Base-by-base conservation (phyloP, 1,140 invertebrate genomes). In the Phymorhynchus buccinoides region DNA sequence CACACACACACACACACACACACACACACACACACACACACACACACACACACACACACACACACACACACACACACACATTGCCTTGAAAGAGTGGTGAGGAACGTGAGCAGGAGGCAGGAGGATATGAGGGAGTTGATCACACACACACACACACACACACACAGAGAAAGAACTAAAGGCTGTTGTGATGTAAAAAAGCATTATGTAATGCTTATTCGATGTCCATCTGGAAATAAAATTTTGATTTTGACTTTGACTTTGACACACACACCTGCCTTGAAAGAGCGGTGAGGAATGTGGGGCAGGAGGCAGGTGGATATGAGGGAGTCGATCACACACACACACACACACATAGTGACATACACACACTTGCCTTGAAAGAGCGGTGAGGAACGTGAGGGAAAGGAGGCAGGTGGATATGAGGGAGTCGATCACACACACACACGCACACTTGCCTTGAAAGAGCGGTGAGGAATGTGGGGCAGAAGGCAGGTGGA, bases 291-390 rank as follows among this genome's bases (percentile, higher is more conserved):
- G 1, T 71, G 81, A 18, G 41, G 30, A 16, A 66, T 9, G 32
- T 77, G 84, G 4, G 85, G 75, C 48, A 88, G 66, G 62, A 73
- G 83, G 42, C 93, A 93, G 35, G 92, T 92, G 12, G 90, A 83
- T 18, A 91, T 85, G 16, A 94, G 85, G 39, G 93, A 87, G 32
- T 94, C 90, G 3, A 93, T 91, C n/a, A 94, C 93, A n/a, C n/a
- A n/a, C n/a, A n/a, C n/a, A n/a, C n/a, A n/a, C n/a, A n/a, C n/a
- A n/a, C n/a, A n/a, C n/a, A n/a, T n/a, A n/a, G n/a, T n/a, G n/a
- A 52, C 16, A 6, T 18, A 37, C 66, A 32, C 32, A 35, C 22
- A 82, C 71, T n/a, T 39, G 83, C 85, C 83, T 84, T 80, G 18
- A 30, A 41, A 7, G 75, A 30, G 30, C 30, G 66, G 1, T 71